Conservation (phyloP, 2,113 vertebrate species). For the Odocoileus hemionus region DNA sequence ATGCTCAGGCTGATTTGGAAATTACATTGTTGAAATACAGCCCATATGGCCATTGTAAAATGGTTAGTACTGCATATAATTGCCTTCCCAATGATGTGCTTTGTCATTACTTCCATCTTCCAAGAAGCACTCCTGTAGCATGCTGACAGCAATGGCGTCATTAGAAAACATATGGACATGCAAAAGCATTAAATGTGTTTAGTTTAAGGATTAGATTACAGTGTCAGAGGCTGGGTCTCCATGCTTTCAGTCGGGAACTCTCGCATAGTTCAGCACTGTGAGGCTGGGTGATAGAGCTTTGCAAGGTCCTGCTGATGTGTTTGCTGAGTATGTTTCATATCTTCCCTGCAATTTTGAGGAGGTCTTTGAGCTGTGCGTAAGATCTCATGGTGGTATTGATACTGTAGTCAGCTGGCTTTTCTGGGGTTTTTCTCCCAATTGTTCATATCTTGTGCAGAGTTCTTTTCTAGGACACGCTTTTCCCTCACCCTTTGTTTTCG, state of each 20-base stretch:
- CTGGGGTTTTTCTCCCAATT: background rate
- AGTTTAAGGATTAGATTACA: slow-evolving; percentile 77
- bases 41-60: slow-evolving; percentile 80
- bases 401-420: background rate
- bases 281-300: background rate
- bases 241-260: background rate
- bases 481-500: background rate
- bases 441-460: background rate
- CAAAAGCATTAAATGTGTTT: slow-evolving; percentile 76
- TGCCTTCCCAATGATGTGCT: slow-evolving; percentile 83
- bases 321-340: background rate
- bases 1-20: slow-evolving; percentile 83
- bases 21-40: slow-evolving; percentile 83
- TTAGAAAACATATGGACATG: slow-evolving; percentile 79
- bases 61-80: slow-evolving; percentile 83
- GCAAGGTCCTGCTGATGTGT: slow-evolving; percentile 35
- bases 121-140: slow-evolving; percentile 79
- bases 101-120: slow-evolving; percentile 81
- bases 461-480: background rate
- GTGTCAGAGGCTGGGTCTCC: slow-evolving; percentile 66
- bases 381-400: background rate
- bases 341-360: background rate
- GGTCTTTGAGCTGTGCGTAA: background rate
- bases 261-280: slow-evolving; percentile 35
- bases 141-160: slow-evolving; percentile 75